A percentile compares a stretch with the other conserved stretches of the same genome.
Conservation (phyloP, 2,113 vertebrate genomes). For the Scomber colias region DNA sequence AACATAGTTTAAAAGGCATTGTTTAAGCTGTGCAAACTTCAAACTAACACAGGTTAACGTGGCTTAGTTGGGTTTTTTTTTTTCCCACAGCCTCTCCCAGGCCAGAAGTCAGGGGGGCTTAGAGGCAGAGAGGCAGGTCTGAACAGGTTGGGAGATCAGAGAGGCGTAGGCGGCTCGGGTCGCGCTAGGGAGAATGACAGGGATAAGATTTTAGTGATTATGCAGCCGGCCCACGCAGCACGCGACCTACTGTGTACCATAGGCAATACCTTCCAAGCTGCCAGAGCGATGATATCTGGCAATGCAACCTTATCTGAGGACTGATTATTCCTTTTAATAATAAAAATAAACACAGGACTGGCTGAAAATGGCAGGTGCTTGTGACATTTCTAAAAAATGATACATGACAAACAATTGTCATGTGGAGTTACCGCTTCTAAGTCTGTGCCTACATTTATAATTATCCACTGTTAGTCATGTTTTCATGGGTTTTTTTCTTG, state of each 20-base stretch:
- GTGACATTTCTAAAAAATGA: background rate
- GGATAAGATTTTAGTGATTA: conserved; percentile 57
- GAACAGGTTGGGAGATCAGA: conserved; percentile 55
- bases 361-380: background rate
- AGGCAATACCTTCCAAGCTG: background rate
- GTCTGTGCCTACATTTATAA: background rate
- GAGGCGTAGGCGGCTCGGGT: conserved; percentile 7
- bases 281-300: background rate
- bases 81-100: background rate
- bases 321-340: background rate
- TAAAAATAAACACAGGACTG: background rate
- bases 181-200: conserved; percentile 39
- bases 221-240: conserved; percentile 17
- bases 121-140: conserved; percentile 45
- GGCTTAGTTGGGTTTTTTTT: background rate
- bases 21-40: background rate
- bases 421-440: background rate
- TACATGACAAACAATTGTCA: background rate
- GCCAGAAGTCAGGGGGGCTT: conserved; percentile 8
- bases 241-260: background rate
- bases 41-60: background rate
- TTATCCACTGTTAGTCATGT: background rate
- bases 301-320: background rate
- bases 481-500: background rate
- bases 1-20: background rate